These are phyloP conservation scores for Craterocephalus amniculus DNA, from an alignment of 2,797 vertebrate species.

Conservation along the genomic window DNA sequence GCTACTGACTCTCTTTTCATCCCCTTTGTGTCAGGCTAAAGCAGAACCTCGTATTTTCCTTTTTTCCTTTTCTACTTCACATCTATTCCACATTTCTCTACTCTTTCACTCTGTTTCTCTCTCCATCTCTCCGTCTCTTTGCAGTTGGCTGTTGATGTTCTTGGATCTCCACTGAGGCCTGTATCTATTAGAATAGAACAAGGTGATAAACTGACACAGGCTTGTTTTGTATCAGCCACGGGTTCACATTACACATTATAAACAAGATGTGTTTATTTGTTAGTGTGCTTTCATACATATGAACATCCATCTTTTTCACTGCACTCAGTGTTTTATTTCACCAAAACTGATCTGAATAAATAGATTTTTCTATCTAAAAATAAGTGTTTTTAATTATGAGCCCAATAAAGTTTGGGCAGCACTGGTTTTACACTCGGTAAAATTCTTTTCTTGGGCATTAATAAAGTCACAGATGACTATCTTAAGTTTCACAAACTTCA, in stretches of 20 bases:
- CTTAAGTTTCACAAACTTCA: slow-evolving; percentile 5
- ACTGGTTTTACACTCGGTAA: not conserved
- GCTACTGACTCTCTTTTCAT: slow-evolving; percentile 44
- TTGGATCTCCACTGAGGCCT: slow-evolving; percentile 44
- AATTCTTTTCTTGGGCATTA: not conserved
- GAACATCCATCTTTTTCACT: not conserved
- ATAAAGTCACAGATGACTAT: not conserved
- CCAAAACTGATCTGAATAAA: not conserved
- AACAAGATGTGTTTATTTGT: slow-evolving; percentile 10
- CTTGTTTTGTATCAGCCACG: slow-evolving; percentile 31
- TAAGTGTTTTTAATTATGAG: not conserved
- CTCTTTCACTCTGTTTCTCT: not conserved
- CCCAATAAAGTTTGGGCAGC: not conserved
- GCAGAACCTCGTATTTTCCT: slow-evolving; percentile 23
- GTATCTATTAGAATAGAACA: slow-evolving; percentile 60
- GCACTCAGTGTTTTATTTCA: not conserved
- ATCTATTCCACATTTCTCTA: too few relatives aligned
- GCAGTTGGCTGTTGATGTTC: slow-evolving; percentile 52
- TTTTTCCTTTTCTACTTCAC: not conserved
- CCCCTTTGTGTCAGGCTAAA: slow-evolving; percentile 36
- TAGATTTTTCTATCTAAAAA: not conserved
- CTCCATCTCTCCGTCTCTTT: not conserved
- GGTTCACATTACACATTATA: slow-evolving; percentile 37
- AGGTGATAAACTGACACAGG: slow-evolving; percentile 61
- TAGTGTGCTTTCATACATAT: not conserved